Base-by-base conservation (phyloP, 2,888 invertebrate genomes). In the Hyposoter dolosus region DNA sequence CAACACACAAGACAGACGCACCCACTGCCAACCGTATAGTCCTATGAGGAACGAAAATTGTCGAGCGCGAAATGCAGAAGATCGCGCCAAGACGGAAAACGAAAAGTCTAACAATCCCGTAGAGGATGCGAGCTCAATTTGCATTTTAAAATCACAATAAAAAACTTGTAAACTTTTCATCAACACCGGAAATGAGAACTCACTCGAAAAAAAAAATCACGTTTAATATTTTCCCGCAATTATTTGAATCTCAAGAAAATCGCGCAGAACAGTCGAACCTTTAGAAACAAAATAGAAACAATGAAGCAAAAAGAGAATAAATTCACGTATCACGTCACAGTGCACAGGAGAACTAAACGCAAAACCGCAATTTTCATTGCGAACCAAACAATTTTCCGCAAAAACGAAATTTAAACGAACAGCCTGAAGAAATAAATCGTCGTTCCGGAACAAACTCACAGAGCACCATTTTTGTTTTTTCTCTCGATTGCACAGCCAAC, bases 391-490 rank as follows among this genome's bases (percentile, higher is more conserved):
- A 40, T n/a, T 35, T 40, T 19, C n/a, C 66, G 12, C 40, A 35
- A 32, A 65, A 47, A n/a, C 45, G 40, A 40, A 43, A 43, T 7
- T 45, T 0, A 23, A 17, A 72, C 47, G 60, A 83, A 35, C 28
- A 53, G 53, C 19, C 23, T 12, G 40, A 32, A 28, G 40, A 32
- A 28, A 17, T 28, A 3, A 17, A 47, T 23, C 47, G 28, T 32
- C 45, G 69, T 47, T 65, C 66, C 63, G 60, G 76, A 82, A 79
- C 69, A 71, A 84, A 84, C 76, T 76, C 78, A 78, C 72, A 65
- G 35, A 60, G 71, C 79, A 79, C 66, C 66, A 71, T 72, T 63
- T 43, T 53, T 56, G 60, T 45, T 53, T 40, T 66, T 23, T 65
- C 53, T 71, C 71, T 28, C 69, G 32, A 65, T 47, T 65, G n/a